These are phyloP conservation scores for Galerucella nymphaeae DNA, from an alignment of 2,888 invertebrate genomes.

Conservation along the genomic window DNA sequence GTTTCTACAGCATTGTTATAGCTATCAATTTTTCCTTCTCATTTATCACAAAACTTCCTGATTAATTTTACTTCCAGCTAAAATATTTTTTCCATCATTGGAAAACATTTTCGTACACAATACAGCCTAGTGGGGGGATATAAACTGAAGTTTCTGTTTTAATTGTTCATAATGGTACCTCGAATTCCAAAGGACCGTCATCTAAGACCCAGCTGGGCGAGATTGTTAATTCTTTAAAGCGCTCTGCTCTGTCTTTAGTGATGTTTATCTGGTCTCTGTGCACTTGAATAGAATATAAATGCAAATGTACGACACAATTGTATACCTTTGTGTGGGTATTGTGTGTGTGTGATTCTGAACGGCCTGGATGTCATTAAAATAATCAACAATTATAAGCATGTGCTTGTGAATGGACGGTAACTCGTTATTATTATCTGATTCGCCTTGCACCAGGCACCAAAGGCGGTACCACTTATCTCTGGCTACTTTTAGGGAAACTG, in stretches of 20 bases:
- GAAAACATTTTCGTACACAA: background rate
- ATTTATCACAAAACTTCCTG: too few species aligned
- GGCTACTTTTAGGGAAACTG: slow-evolving; percentile 54
- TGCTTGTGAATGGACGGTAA: slow-evolving; percentile 53
- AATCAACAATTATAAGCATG: slow-evolving; percentile 64
- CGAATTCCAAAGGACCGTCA: slow-evolving; percentile 38
- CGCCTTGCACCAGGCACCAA: slow-evolving; percentile 54
- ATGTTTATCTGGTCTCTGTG: slow-evolving; percentile 62
- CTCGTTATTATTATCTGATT: slow-evolving; percentile 60
- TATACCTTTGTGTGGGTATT: slow-evolving; percentile 63
- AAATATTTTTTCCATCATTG: background rate
- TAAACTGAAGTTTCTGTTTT: slow-evolving; percentile 28
- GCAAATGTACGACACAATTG: slow-evolving; percentile 65
- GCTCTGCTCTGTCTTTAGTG: slow-evolving; percentile 59
- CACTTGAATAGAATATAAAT: slow-evolving; percentile 65
- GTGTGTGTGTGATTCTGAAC: slow-evolving; percentile 58
- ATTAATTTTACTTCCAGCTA: background rate
- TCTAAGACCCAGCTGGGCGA: slow-evolving; percentile 39
- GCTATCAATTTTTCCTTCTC: too few species aligned
- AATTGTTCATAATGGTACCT: slow-evolving; percentile 36
- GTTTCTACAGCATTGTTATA: background rate
- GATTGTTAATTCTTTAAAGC: slow-evolving; percentile 63
- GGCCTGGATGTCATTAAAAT: slow-evolving; percentile 62
- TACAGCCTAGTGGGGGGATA: slow-evolving; percentile 10
- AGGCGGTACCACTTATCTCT: slow-evolving; percentile 54